Evolutionary conservation across 2,113 vertebrate genomes (phyloP), one percentile per base, ranked within the genome.

Genomic region (Melierax canorus): DNA sequence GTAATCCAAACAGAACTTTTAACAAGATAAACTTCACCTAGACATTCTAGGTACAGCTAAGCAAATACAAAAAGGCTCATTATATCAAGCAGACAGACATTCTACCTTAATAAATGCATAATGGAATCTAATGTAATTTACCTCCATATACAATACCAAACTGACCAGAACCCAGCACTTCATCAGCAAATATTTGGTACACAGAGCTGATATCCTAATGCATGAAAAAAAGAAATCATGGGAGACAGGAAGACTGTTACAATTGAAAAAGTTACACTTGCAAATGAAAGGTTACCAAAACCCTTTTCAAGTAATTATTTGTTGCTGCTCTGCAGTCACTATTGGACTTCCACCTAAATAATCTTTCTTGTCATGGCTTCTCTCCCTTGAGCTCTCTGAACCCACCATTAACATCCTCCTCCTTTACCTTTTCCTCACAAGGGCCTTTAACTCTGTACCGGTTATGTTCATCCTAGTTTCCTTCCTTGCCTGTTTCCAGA

Each of bases 91-190:
- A 75, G 30, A 48, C 19, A 86, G 38, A 74, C 10, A 58, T 53
- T 76, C 53, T 48, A 90, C 9, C 36, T 72, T 69, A 83, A 79
- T 32, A 92, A 69, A 92, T 12, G 4, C 16, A 23, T 36, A 79
- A 56, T n/a, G 8, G 41, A 88, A 72, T 67, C 46, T 73, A 36
- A 64, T 19, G 45, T 34, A 41, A 71, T 97, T 93, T 98, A 99
- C 99, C 99, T 99, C 99, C 99, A 92, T 99, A 99, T 48, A 99
- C 99, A 50, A 99, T 99, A 88, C 99, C 99, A 97, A 99, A 99
- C 97, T 99, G 99, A 92, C 99, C 99, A 30, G 99, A 99, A 81
- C 99, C 99, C 97, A 99, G 98, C 80, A 99, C 99, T 96, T 99
- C 99, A 97, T 99, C 99, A 45, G 99, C 99, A 98, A 99, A 99